A percentile compares a stretch with the other conserved stretches of the same genome.
These are phyloP conservation scores for Rynchops niger DNA, from an alignment of 2,113 vertebrate genomes.

Conservation along the genomic window DNA sequence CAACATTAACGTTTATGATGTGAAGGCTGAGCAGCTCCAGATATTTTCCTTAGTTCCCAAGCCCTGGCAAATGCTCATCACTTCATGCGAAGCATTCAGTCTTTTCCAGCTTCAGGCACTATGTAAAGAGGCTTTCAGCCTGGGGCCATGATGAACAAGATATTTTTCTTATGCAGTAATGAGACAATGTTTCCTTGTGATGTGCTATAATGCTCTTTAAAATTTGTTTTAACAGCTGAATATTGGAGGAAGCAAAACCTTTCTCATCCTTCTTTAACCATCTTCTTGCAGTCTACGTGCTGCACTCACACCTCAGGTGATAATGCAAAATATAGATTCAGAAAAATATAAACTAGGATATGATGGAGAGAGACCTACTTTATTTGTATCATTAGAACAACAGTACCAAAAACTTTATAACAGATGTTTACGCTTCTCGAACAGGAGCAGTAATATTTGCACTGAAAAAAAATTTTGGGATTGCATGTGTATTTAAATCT, in stretches of 20 bases:
- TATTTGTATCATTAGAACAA: not conserved
- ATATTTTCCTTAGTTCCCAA: not conserved
- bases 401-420: not conserved
- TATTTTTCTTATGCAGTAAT: not conserved
- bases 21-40: not conserved
- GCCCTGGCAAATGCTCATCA: not conserved
- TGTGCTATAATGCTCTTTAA: not conserved
- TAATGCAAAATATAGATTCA: not conserved
- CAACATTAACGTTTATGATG: accelerated
- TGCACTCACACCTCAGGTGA: not conserved
- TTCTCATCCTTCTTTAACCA: not conserved
- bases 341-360: not conserved
- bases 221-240: not conserved
- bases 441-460: not conserved
- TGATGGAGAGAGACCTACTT: not conserved
- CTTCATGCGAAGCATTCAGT: not conserved
- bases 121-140: not conserved
- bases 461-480: not conserved
- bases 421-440: not conserved
- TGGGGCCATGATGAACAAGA: not conserved
- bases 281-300: not conserved
- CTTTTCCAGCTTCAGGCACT: not conserved
- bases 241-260: not conserved
- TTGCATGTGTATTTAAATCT: not conserved
- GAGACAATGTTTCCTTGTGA: not conserved